Conservation (phyloP, 1,140 invertebrate species). For the Drosophila mayri region DNA sequence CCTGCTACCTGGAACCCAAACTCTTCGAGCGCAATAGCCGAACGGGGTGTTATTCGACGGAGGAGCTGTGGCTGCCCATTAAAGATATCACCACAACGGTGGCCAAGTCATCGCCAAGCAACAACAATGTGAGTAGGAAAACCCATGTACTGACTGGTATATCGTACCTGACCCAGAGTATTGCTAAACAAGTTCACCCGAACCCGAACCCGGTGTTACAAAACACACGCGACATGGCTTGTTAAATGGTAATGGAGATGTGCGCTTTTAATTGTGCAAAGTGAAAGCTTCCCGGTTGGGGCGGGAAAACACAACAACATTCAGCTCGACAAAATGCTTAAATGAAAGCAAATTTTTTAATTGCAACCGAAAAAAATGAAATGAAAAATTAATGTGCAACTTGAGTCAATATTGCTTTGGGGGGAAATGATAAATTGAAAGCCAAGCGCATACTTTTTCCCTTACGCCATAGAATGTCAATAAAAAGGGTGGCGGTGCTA, state of each 20-base stretch:
- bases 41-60: constrained; percentile 88
- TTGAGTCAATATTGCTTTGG: constrained; percentile 26
- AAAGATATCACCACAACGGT: constrained; percentile 88
- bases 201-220: constrained; percentile 38
- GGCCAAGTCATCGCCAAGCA: constrained; percentile 57
- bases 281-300: constrained; percentile 47
- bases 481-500: not conserved
- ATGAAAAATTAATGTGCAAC: constrained; percentile 25
- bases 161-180: constrained; percentile 39
- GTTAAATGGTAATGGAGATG: constrained; percentile 52
- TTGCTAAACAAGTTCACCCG: constrained; percentile 49
- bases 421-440: constrained; percentile 24
- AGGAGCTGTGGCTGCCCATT: constrained; percentile 90
- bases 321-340: constrained; percentile 11
- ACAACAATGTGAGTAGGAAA: constrained; percentile 68
- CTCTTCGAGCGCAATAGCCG: constrained; percentile 88
- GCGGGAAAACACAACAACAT: constrained; percentile 33
- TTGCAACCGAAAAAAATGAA: constrained; percentile 16
- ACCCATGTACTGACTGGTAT: constrained; percentile 9
- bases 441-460: constrained; percentile 6
- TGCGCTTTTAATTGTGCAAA: constrained; percentile 49
- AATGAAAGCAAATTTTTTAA: constrained; percentile 49
- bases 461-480: constrained; percentile 2
- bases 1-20: constrained; percentile 89
- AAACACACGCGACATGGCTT: constrained; percentile 44